phyloP scores from a whole-genome alignment of 2,888 invertebrate species.

The Coelinius sp. region DNA sequence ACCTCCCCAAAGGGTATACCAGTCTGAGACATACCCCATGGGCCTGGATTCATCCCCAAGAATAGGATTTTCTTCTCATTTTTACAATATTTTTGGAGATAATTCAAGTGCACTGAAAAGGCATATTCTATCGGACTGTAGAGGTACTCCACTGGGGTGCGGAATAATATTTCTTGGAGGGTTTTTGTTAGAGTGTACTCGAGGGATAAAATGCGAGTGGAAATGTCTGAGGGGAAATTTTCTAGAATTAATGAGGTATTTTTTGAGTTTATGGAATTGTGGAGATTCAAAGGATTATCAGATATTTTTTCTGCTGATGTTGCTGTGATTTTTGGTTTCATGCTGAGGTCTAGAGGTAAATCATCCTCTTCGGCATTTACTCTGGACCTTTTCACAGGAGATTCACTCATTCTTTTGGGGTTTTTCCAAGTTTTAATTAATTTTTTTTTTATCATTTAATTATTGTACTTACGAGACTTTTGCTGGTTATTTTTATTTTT shows the following conservation, averaged over 20 bases:
- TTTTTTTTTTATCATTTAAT: not conserved
- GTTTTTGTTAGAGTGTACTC: slow-evolving; percentile 54
- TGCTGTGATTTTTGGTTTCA: slow-evolving; percentile 42
- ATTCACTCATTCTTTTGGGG: slow-evolving; percentile 3
- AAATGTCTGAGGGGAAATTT: slow-evolving; percentile 37
- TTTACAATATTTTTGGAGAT: slow-evolving; percentile 80
- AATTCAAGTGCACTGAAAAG: slow-evolving; percentile 81
- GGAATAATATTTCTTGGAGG: slow-evolving; percentile 53
- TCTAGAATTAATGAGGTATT: not conserved
- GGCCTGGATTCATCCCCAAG: slow-evolving; percentile 97
- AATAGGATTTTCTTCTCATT: slow-evolving; percentile 82
- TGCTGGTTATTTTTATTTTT: not conserved
- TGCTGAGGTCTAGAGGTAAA: slow-evolving; percentile 54
- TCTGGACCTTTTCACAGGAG: slow-evolving; percentile 45
- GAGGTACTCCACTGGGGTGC: slow-evolving; percentile 75
- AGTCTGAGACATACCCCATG: slow-evolving; percentile 96
- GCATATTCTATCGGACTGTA: slow-evolving; percentile 94
- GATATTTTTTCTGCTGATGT: slow-evolving; percentile 35
- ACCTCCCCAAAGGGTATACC: slow-evolving; percentile 95
- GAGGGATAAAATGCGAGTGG: slow-evolving; percentile 56
- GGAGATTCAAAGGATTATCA: not conserved
- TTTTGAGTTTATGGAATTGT: no score
- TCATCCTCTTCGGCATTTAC: slow-evolving; percentile 54
- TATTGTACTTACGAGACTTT: not conserved
- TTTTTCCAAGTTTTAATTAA: not conserved